Evolutionary conservation across 1,140 invertebrate genomes (phyloP).

Genomic region (Drosophila jambulina): DNA sequence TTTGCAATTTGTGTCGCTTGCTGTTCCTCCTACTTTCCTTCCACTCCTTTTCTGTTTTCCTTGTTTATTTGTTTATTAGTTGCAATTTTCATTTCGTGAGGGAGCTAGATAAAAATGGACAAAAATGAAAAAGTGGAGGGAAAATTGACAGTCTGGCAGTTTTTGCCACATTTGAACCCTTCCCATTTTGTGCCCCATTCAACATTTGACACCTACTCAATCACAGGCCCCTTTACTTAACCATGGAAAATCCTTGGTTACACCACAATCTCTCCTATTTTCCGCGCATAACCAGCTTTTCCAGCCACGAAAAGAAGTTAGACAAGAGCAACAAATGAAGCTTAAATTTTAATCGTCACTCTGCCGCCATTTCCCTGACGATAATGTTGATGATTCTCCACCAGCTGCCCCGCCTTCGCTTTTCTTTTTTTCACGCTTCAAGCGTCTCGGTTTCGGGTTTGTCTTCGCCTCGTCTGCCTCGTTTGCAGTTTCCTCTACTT

Average conservation of each 20-base stretch:
- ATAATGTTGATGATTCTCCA: slow-evolving; percentile 72
- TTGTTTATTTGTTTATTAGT: slow-evolving; percentile 74
- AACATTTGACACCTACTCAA: slow-evolving; percentile 74
- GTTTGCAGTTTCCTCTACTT: slow-evolving; percentile 32
- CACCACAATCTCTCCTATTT: slow-evolving; percentile 9
- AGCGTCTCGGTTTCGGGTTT: slow-evolving; percentile 5
- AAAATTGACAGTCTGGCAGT: slow-evolving; percentile 45
- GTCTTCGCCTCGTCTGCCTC: slow-evolving; percentile 25
- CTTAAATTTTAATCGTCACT: slow-evolving; percentile 84
- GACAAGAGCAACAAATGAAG: slow-evolving; percentile 77
- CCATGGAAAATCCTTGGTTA: slow-evolving; percentile 23
- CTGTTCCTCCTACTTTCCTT: slow-evolving; percentile 29
- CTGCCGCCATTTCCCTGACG: slow-evolving; percentile 57
- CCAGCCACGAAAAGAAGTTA: slow-evolving; percentile 3
- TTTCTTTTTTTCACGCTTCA: slow-evolving; percentile 34
- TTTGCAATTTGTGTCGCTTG: slow-evolving; percentile 77
- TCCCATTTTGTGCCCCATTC: slow-evolving; percentile 4
- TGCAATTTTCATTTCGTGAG: slow-evolving; percentile 69
- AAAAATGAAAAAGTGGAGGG: too few relatives aligned
- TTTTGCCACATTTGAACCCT: slow-evolving; percentile 26
- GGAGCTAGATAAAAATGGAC: slow-evolving; percentile 1
- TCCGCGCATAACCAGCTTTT: slow-evolving; percentile 20
- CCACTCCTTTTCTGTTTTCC: slow-evolving; percentile 13
- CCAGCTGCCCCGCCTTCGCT: slow-evolving; percentile 5
- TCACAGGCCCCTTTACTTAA: slow-evolving; percentile 45